phyloP scores from a whole-genome alignment of 2,888 invertebrate species.

The Tipula unca region DNA sequence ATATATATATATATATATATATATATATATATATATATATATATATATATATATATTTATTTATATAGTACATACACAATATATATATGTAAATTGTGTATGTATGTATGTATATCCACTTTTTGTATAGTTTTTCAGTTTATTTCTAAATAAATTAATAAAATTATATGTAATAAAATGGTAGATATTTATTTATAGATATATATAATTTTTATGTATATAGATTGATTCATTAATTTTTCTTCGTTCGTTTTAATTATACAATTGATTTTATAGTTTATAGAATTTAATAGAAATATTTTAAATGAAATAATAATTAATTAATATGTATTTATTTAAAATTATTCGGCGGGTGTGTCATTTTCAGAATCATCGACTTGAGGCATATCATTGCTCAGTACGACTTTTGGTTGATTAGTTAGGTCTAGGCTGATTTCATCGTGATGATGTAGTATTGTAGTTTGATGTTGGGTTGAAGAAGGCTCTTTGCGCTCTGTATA shows the following conservation, averaged over 20 bases:
- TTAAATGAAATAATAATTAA: neutral
- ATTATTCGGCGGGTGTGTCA: constrained; percentile 25
- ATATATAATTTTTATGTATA: neutral
- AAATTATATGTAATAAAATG: neutral
- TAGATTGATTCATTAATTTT: neutral
- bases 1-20: too few species aligned
- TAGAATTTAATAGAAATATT: neutral
- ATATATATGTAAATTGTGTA: too few species aligned
- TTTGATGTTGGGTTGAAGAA: constrained; percentile 20
- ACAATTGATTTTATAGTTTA: neutral
- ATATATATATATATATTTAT: too few species aligned
- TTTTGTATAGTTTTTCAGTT: neutral
- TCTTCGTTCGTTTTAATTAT: neutral
- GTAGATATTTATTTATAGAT: neutral
- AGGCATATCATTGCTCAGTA: constrained; percentile 24
- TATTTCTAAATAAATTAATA: neutral
- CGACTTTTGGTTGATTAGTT: constrained; percentile 25
- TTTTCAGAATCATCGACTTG: constrained; percentile 22
- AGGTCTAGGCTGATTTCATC: constrained; percentile 24
- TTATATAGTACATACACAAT: too few species aligned
- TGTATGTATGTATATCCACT: too few species aligned
- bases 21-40: too few species aligned
- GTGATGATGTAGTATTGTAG: neutral
- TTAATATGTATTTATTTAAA: neutral
- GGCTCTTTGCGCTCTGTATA: constrained; percentile 25